phyloP scores from a whole-genome alignment of 1,140 invertebrate species.

The Dryas iulia region DNA sequence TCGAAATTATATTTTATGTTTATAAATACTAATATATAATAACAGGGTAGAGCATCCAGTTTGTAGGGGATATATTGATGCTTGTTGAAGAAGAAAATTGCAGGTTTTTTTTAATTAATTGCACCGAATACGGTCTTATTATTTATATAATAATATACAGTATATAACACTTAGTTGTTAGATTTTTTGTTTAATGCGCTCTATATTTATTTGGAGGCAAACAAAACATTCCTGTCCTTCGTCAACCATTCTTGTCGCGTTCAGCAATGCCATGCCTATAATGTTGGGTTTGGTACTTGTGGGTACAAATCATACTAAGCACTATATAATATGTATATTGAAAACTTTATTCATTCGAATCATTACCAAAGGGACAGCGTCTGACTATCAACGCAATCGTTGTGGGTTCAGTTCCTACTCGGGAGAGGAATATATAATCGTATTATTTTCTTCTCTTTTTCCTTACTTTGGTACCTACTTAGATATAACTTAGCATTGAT shows the following conservation, averaged over 20 bases:
- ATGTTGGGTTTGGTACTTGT: not conserved
- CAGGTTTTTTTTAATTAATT: slow-evolving; percentile 32
- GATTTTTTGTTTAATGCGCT: not conserved
- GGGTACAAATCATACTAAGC: not conserved
- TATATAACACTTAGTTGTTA: not conserved
- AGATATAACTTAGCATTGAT: too few species aligned
- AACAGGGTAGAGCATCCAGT: slow-evolving; percentile 34
- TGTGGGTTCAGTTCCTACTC: too few species aligned
- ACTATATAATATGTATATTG: too few species aligned
- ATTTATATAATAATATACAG: not conserved
- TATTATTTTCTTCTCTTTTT: too few species aligned
- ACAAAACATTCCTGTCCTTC: too few species aligned
- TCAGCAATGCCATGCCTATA: too few species aligned
- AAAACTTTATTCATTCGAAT: too few species aligned
- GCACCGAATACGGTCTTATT: slow-evolving; percentile 14
- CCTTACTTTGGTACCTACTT: too few species aligned
- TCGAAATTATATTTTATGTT: slow-evolving; percentile 68
- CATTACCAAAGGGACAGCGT: too few species aligned
- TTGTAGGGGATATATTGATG: slow-evolving; percentile 40
- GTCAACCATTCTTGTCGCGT: not conserved
- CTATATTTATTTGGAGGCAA: not conserved
- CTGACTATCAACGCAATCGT: too few species aligned
- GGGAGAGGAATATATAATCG: too few species aligned
- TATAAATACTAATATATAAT: slow-evolving; percentile 53
- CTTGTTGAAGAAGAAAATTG: slow-evolving; percentile 30